phyloP scores from a whole-genome alignment of 2,113 vertebrate genomes.

The Meleagris gallopavo region DNA sequence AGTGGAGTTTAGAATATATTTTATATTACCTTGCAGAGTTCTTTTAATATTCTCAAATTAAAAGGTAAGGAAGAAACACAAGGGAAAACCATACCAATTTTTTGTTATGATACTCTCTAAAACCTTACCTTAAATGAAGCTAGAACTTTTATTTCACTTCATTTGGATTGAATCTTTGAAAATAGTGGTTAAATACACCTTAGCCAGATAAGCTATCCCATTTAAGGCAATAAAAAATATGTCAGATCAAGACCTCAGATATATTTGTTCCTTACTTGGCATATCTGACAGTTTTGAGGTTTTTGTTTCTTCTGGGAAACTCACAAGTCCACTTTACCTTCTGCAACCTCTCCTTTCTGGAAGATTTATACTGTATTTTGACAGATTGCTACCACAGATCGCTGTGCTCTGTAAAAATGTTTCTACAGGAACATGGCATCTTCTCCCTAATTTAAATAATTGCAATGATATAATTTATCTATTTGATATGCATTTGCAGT shows the following conservation, averaged over 20 bases:
- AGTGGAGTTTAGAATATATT: background rate
- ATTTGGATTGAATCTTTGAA: background rate
- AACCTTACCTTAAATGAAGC: background rate
- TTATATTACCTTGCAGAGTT: background rate
- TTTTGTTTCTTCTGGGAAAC: background rate
- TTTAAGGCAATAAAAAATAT: background rate
- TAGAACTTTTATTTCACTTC: background rate
- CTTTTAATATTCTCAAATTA: background rate
- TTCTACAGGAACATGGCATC: background rate
- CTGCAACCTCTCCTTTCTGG: background rate
- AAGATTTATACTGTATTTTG: background rate
- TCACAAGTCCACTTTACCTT: background rate
- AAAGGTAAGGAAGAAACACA: background rate
- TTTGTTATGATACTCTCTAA: background rate
- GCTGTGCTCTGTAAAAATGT: background rate
- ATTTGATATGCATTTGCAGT: background rate
- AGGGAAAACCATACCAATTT: accelerated
- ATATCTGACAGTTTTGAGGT: background rate
- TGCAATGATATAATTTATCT: background rate
- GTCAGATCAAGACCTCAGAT: background rate
- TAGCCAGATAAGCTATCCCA: background rate
- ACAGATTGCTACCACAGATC: background rate
- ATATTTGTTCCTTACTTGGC: background rate
- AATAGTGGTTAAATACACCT: background rate
- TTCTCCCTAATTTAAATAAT: background rate